Conservation (phyloP, 1,140 invertebrate species). For the Drosophila asahinai region DNA sequence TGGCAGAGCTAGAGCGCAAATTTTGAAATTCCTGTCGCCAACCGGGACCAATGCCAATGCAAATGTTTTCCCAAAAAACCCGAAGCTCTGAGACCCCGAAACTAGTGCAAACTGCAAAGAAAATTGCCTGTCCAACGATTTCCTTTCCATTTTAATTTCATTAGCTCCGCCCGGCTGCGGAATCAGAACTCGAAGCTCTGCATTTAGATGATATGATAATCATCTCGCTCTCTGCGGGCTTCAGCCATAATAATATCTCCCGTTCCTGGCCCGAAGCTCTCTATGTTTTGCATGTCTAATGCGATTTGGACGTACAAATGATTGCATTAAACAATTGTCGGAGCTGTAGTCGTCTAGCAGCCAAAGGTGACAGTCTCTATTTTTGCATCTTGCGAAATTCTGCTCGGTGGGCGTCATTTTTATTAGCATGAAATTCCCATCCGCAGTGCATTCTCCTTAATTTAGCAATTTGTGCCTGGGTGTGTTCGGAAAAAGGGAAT, state of each 20-base stretch:
- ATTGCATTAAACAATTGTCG: slow-evolving; percentile 45
- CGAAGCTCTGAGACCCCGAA: slow-evolving; percentile 1
- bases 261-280: slow-evolving; percentile 3
- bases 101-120: slow-evolving; percentile 56
- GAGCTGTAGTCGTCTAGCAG: slow-evolving; percentile 4
- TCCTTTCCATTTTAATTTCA: slow-evolving; percentile 57
- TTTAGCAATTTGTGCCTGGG: slow-evolving; percentile 19
- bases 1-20: slow-evolving; percentile 36
- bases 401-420: slow-evolving; percentile 26
- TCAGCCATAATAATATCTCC: slow-evolving; percentile 35
- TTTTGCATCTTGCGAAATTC: slow-evolving; percentile 29
- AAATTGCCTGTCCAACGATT: slow-evolving; percentile 57
- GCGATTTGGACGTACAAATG: slow-evolving; percentile 26
- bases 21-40: slow-evolving; percentile 58
- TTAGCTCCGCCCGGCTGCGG: slow-evolving; percentile 29
- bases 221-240: slow-evolving; percentile 15
- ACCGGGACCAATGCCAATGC: slow-evolving; percentile 48
- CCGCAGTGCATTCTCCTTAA: slow-evolving; percentile 34
- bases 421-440: slow-evolving; percentile 45
- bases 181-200: slow-evolving; percentile 40
- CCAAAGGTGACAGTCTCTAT: slow-evolving; percentile 53
- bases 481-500: background rate
- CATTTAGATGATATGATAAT: slow-evolving; percentile 54
- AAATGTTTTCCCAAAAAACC: slow-evolving; percentile 45
- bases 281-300: slow-evolving; percentile 38